phyloP scores from a whole-genome alignment of 2,113 vertebrate genomes.

The Ibidorhyncha struthersii region DNA sequence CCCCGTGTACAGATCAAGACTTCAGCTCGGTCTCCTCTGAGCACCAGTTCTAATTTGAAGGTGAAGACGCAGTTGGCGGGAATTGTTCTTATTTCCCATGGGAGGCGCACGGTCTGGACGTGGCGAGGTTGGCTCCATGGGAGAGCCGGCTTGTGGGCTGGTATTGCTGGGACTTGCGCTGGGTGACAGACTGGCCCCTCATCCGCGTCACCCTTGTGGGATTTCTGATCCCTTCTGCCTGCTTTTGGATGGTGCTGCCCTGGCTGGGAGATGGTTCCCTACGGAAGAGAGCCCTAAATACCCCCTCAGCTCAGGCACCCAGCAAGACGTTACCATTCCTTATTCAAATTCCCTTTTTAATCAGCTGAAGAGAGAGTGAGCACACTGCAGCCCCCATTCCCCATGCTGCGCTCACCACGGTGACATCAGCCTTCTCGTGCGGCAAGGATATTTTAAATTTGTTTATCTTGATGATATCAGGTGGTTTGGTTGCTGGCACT shows the following conservation, averaged over 20 bases:
- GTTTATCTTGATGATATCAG: slow-evolving; percentile 67
- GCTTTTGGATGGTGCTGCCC: background rate
- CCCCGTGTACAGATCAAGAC: accelerated
- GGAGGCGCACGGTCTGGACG: accelerated
- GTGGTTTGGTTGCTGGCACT: slow-evolving; percentile 39
- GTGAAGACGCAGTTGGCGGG: background rate
- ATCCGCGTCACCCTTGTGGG: background rate
- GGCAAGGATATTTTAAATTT: slow-evolving; percentile 45
- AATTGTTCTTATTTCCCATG: background rate
- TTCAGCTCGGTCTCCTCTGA: background rate
- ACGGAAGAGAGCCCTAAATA: background rate
- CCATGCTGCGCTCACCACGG: background rate
- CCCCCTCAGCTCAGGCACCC: background rate
- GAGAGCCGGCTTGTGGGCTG: background rate
- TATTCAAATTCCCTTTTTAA: background rate
- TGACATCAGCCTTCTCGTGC: slow-evolving; percentile 37
- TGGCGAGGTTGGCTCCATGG: accelerated
- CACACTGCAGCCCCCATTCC: background rate
- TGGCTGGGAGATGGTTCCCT: background rate
- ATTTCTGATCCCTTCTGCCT: background rate
- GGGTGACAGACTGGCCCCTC: background rate
- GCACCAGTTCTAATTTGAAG: background rate
- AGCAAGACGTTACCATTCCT: background rate
- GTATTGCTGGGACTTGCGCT: background rate
- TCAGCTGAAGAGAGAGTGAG: background rate